Evolutionary conservation across 2,797 vertebrate species (phyloP).

Genomic region (Enteromius anoplus): DNA sequence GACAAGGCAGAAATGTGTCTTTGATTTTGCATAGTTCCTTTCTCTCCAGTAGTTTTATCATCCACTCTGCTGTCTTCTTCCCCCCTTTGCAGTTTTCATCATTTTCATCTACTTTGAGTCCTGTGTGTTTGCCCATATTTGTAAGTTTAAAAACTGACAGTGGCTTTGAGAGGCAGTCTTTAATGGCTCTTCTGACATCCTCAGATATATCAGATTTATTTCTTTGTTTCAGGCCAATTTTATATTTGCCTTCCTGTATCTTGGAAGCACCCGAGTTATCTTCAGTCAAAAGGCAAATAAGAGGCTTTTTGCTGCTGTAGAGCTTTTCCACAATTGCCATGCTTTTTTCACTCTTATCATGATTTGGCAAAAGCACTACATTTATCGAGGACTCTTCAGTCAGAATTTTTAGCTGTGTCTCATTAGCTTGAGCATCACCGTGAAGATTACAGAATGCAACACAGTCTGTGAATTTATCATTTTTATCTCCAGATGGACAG

Average conservation of each 20-base stretch:
- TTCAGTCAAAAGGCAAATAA: conserved; percentile 58
- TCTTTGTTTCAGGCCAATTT: conserved; percentile 57
- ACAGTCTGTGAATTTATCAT: conserved; percentile 69
- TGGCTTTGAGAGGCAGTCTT: conserved; percentile 48
- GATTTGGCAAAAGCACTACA: conserved; percentile 65
- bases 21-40: background rate
- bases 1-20: background rate
- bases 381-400: conserved; percentile 69
- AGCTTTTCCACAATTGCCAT: background rate
- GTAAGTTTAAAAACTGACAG: conserved; percentile 52
- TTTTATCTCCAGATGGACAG: conserved; percentile 65
- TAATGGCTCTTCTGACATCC: conserved; percentile 62
- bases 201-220: conserved; percentile 67
- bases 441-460: conserved; percentile 68
- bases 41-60: background rate
- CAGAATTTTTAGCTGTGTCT: conserved; percentile 70
- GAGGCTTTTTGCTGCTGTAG: background rate
- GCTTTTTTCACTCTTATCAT: conserved; percentile 23
- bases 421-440: conserved; percentile 66
- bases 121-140: background rate
- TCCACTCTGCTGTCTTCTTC: conserved; percentile 57
- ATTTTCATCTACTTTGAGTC: conserved; percentile 71
- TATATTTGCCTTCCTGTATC: background rate
- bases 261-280: background rate
- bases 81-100: conserved; percentile 57